Conservation (phyloP, 1,140 invertebrate species). For the Acyrthosiphon pisum region DNA sequence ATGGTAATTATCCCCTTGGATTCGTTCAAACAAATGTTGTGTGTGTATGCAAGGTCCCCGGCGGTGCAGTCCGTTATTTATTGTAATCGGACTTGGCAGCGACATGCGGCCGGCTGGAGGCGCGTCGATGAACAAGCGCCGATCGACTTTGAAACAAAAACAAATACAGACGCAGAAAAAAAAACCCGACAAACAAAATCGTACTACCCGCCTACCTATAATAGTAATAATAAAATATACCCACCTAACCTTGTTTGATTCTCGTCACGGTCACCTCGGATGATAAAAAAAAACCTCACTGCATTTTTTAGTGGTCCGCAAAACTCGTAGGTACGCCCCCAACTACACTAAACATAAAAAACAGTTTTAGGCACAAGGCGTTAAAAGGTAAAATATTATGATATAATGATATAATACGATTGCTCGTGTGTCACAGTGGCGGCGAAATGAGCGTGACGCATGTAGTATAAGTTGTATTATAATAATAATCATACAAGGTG, state of each 20-base stretch:
- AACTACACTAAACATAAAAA: no score
- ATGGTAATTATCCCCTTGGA: conserved; percentile 15
- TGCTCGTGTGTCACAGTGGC: background rate
- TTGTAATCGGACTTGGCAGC: background rate
- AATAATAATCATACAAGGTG: background rate
- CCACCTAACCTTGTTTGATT: background rate
- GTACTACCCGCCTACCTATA: background rate
- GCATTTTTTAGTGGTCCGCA: background rate
- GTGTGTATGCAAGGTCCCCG: background rate
- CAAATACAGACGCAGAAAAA: background rate
- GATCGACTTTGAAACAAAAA: background rate
- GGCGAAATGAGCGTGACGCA: background rate
- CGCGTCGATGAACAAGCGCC: background rate
- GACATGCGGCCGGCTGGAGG: background rate
- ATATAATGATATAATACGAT: no score
- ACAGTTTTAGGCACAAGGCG: no score
- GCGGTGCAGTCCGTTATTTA: background rate
- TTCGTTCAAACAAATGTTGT: conserved; percentile 16
- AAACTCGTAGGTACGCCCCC: background rate
- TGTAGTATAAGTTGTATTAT: background rate
- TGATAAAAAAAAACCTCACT: no score
- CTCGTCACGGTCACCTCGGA: no score
- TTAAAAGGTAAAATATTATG: no score
- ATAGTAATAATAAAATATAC: background rate
- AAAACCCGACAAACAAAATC: background rate